Base-by-base conservation (phyloP, 1,140 invertebrate species). In the Papilio xuthus region DNA sequence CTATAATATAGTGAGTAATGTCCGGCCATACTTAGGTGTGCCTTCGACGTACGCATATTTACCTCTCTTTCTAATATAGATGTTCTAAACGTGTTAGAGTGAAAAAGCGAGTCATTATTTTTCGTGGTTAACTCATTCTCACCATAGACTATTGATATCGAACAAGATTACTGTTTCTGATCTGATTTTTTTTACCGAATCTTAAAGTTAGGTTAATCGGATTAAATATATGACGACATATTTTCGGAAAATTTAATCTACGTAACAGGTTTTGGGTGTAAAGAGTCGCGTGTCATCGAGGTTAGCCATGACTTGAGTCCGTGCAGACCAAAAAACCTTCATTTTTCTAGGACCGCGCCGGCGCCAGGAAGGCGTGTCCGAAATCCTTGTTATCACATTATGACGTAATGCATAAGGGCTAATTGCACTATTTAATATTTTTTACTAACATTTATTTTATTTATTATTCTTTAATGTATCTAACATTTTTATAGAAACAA, bases 11-110 rank as follows among this genome's bases (percentile, higher is more conserved):
- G 91, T 94, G 90, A 93, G 91, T 93, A 92, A 93, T 92, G 92
- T 94, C 92, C 92, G 92, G 92, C 91, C 91, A 93, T 92, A 92
- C 89, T 91, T 92, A 94, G 92, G 92, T 94, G 91, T 92, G 88
- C 90, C 90, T 89, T 88, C 92, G 86, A 94, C 92, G 92, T 93
- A 92, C 92, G 91, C 91, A 92, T 93, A 89, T 91, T 89, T 81
- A 83, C 89, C 86, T 94, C 92, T 90, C 92, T 89, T 88, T 93
- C 89, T 78, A 82, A 86, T 88, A 83, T 85, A 85, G 87, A 85
- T 89, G 80, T 77, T 47, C 50, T 77, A 78, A 81, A 84, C 79
- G 81, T 78, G 83, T 76, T 76, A 84, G 88, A 93, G 85, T 82
- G 89, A 87, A 91, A 93, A 47, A 82, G 88, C 74, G 47, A 86